A percentile compares a stretch with the other conserved stretches of the same genome.
phyloP scores from a whole-genome alignment of 2,888 invertebrate genomes.

The Andrena dorsata region DNA sequence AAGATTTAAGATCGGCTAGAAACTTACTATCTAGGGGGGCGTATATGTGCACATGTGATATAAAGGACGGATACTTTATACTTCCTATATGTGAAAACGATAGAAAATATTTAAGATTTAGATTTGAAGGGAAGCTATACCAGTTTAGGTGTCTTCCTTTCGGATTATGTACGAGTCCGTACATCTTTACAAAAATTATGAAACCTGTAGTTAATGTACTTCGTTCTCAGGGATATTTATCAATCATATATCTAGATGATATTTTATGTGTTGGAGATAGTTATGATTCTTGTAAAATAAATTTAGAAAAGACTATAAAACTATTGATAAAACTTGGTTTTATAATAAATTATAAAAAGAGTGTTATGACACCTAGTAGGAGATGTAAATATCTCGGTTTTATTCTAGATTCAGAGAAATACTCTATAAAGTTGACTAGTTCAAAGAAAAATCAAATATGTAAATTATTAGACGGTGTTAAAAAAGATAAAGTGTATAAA shows the following conservation, averaged over 20 bases:
- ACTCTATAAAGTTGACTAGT: no score
- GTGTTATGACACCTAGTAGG: not conserved
- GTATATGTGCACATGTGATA: not conserved
- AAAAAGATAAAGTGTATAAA: no score
- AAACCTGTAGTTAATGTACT: no score
- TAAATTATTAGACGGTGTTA: no score
- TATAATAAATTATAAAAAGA: not conserved
- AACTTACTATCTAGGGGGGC: not conserved
- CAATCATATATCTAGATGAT: no score
- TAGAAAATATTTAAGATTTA: not conserved
- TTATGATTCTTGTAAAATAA: no score
- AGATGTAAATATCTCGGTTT: not conserved
- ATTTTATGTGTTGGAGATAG: no score
- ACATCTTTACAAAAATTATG: not conserved
- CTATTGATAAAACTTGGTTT: not conserved
- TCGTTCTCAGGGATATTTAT: no score
- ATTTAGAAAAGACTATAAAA: no score
- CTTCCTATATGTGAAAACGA: not conserved
- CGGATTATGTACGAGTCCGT: not conserved
- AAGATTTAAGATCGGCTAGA: constrained; percentile 1
- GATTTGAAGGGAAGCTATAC: not conserved
- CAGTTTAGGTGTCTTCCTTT: not conserved
- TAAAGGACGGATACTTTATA: no score
- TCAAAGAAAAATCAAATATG: no score
- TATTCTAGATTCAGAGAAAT: not conserved